Base-by-base conservation (phyloP, 2,888 invertebrate species). In the Amphipoea oculea region DNA sequence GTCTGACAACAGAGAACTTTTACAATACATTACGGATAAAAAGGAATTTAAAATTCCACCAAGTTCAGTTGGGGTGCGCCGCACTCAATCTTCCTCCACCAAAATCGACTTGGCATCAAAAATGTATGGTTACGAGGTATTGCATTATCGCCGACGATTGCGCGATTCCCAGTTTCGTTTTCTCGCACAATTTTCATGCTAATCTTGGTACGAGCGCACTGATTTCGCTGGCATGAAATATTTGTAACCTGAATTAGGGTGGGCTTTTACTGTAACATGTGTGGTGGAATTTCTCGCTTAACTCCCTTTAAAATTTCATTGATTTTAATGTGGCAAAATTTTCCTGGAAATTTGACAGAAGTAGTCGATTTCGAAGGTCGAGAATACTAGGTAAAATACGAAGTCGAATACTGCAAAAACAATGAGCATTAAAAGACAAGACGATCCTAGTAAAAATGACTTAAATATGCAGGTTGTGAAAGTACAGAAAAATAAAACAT, bases 141-240 rank as follows among this genome's bases (percentile, higher is more conserved):
- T 88, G 86, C 86, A 85, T 86, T 85, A 86, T 79, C 82, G 74
- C 73, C 89, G 84, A 76, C 80, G 83, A 82, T 92, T 93, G 92
- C 92, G 89, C 86, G 89, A 91, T 89, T 90, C 85, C 90, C 88
- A 89, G 91, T 91, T 90, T 93, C 93, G 93, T 93, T 94, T 92
- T 91, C 94, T 92, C 92, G 90, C 92, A 85, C 94, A 94, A 94
- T 96, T 96, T 95, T 94, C 94, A 95, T 95, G 95, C 93, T 95
- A 95, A 95, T 95, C 94, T 94, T 92, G 88, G 90, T 89, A 91
- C 91, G 90, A 90, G 92, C 92, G 91, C 92, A 93, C 94, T 95
- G 95, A 95, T 95, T 95, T 94, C 90, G 91, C 89, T 92, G 91
- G 92, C 93, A 93, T 95, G 93, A 95, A 95, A 95, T 95, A 95